Evolutionary conservation across 2,888 invertebrate species (phyloP).

Genomic region (Spisula solida): DNA sequence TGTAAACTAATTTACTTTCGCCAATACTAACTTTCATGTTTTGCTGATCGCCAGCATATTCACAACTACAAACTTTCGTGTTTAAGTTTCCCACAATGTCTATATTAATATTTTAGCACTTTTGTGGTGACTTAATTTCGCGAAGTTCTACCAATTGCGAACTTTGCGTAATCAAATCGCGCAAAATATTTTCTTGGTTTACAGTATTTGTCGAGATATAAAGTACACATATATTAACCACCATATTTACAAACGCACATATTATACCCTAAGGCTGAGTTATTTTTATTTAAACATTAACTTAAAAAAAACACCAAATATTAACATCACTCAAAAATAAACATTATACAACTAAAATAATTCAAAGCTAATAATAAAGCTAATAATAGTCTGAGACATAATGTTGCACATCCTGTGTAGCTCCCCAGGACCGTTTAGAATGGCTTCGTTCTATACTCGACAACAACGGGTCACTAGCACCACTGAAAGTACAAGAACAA

Average conservation of each 20-base stretch:
- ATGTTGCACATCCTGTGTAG: slow-evolving; percentile 65
- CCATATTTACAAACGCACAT: not conserved
- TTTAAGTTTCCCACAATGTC: no score
- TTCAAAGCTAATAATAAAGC: not conserved
- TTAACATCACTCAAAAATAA: not conserved
- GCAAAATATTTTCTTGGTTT: no score
- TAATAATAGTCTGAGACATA: slow-evolving; percentile 78
- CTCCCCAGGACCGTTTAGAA: slow-evolving; percentile 78
- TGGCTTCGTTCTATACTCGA: slow-evolving; percentile 70
- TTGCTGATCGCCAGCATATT: no score
- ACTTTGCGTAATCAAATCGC: no score
- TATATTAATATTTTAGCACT: no score
- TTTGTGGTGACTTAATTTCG: no score
- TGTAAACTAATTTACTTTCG: no score
- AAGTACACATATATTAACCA: no score
- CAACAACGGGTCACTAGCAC: slow-evolving; percentile 60
- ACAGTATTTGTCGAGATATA: no score
- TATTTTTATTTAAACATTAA: not conserved
- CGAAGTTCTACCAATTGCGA: no score
- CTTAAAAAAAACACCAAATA: not conserved
- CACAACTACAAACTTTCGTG: no score
- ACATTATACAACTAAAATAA: not conserved
- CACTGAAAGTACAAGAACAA: slow-evolving; percentile 58
- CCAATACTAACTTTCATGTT: no score
- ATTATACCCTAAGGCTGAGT: not conserved